phyloP scores from a whole-genome alignment of 2,113 vertebrate genomes.

The Bolborhynchus lineola region DNA sequence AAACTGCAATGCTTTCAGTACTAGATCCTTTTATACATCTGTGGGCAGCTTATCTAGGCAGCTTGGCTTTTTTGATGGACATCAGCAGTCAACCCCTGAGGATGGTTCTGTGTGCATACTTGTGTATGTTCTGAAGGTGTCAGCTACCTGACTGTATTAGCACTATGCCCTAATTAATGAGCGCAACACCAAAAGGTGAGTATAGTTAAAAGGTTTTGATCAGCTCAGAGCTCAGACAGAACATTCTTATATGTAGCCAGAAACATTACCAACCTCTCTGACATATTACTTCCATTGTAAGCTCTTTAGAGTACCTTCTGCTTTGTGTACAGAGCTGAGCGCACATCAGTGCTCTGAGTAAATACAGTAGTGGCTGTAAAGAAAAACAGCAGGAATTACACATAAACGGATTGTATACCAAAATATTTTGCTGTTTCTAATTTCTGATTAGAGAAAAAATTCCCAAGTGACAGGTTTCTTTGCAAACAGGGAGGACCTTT shows the following conservation, averaged over 20 bases:
- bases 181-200: background rate
- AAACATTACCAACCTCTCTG: background rate
- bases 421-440: background rate
- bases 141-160: background rate
- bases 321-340: background rate
- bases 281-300: background rate
- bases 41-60: background rate
- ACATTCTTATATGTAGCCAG: background rate
- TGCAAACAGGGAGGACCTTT: background rate
- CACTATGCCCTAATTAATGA: background rate
- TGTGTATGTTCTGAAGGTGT: background rate
- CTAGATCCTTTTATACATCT: background rate
- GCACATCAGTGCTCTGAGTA: background rate
- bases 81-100: background rate
- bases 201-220: background rate
- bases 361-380: background rate
- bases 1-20: background rate
- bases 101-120: background rate
- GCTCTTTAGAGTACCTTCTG: background rate
- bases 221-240: background rate
- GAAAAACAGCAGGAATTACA: background rate
- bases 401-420: background rate
- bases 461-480: background rate
- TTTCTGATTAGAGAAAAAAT: background rate
- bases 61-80: background rate